A percentile compares a stretch with the other conserved stretches of the same genome.
phyloP scores from a whole-genome alignment of 2,797 vertebrate genomes.

The Protonibea diacanthus region DNA sequence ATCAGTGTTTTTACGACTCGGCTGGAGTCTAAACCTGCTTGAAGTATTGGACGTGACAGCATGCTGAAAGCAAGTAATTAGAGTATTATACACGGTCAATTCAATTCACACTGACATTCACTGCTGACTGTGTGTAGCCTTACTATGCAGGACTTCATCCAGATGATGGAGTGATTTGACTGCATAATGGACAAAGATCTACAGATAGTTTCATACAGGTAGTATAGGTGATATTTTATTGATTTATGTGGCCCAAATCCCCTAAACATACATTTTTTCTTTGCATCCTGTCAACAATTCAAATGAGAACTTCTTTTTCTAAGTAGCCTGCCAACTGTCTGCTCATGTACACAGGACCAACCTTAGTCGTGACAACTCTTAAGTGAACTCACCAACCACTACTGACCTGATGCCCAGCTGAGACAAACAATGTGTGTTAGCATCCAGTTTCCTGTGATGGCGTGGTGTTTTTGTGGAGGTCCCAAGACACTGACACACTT shows the following conservation, averaged over 20 bases:
- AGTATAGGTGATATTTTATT: neutral
- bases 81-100: conserved; percentile 70
- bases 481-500: conserved; percentile 3
- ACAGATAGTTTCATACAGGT: neutral
- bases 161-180: conserved; percentile 43
- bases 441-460: conserved; percentile 17
- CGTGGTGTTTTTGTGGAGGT: conserved; percentile 3
- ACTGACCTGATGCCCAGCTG: conserved; percentile 4
- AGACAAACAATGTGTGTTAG: neutral
- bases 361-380: neutral
- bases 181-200: conserved; percentile 20
- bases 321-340: neutral
- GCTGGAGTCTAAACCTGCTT: conserved; percentile 40
- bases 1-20: conserved; percentile 33
- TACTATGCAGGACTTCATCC: conserved; percentile 42
- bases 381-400: neutral
- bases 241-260: neutral
- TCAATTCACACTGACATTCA: conserved; percentile 57
- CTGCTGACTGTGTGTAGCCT: conserved; percentile 25
- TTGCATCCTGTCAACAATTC: neutral
- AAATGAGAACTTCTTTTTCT: neutral
- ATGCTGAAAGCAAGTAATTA: conserved; percentile 74
- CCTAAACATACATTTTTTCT: neutral
- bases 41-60: conserved; percentile 82
- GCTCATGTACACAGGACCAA: neutral